These are phyloP conservation scores for Tetrapedia diversipes DNA, from an alignment of 2,888 invertebrate genomes.

Conservation along the genomic window DNA sequence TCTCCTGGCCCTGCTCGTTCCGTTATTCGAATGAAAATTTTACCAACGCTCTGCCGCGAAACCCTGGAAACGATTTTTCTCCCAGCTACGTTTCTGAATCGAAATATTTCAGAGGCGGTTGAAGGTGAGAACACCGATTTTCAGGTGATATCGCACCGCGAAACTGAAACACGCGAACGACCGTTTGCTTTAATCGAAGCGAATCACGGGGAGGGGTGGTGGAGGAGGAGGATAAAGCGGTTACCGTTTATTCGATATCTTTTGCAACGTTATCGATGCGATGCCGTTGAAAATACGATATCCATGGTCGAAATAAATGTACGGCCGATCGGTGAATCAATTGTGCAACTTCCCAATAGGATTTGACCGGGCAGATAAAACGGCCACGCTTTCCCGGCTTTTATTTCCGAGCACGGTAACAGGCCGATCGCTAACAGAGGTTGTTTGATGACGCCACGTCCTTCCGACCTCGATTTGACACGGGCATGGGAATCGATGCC, in stretches of 20 bases:
- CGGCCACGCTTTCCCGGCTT: conserved; percentile 25
- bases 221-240: conserved; percentile 1
- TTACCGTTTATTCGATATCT: conserved; percentile 40
- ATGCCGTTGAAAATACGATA: conserved; percentile 23
- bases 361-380: conserved; percentile 43
- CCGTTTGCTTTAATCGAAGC: conserved; percentile 11
- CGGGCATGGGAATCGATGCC: conserved; percentile 58
- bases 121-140: not conserved
- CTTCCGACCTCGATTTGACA: conserved; percentile 63
- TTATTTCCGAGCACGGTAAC: conserved; percentile 41
- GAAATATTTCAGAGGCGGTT: conserved; percentile 6
- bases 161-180: conserved; percentile 17
- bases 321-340: conserved; percentile 52
- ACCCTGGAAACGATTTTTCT: not conserved
- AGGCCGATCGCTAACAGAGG: conserved; percentile 30
- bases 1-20: conserved; percentile 38
- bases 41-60: conserved; percentile 38
- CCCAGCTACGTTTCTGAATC: not conserved
- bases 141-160: not conserved
- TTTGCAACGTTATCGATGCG: conserved; percentile 35
- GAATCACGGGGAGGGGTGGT: not conserved
- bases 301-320: conserved; percentile 35
- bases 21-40: conserved; percentile 68
- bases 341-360: conserved; percentile 47
- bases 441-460: conserved; percentile 46